A percentile compares a stretch with the other conserved stretches of the same genome.
Conservation (phyloP, 2,113 vertebrate species). For the Guaruba guarouba region DNA sequence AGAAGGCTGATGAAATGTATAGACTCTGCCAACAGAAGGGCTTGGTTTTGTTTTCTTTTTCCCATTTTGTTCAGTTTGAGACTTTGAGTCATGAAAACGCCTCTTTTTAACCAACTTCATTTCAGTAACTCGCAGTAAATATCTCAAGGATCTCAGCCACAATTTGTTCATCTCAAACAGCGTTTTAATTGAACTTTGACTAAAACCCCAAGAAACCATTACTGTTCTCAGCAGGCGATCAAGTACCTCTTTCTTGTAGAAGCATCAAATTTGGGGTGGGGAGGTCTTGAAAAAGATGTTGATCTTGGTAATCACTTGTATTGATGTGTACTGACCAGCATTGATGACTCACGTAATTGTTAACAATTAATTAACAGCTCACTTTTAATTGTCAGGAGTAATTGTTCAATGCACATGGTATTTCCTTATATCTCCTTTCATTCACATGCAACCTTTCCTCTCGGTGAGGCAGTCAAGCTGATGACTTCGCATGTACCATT, state of each 20-base stretch:
- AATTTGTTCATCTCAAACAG: not conserved
- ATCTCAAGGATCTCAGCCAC: not conserved
- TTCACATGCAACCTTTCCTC: fast-evolving
- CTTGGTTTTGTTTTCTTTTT: not conserved
- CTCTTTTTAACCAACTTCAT: not conserved
- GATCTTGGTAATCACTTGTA: not conserved
- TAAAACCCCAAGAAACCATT: not conserved
- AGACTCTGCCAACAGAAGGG: not conserved
- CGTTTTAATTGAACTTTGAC: not conserved
- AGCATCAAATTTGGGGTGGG: not conserved
- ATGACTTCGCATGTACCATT: not conserved
- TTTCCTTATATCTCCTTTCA: not conserved
- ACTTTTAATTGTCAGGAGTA: not conserved
- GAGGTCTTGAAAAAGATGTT: not conserved
- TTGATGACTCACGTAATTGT: not conserved
- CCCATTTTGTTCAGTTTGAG: not conserved
- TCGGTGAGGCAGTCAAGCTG: not conserved
- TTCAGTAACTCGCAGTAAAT: not conserved
- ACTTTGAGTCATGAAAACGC: not conserved
- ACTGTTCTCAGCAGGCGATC: not conserved
- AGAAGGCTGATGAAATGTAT: not conserved
- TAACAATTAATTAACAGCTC: not conserved
- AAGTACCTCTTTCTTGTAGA: not conserved
- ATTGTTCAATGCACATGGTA: not conserved
- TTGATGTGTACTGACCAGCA: not conserved